Evolutionary conservation across 92 coral and sea anemone genomes (phyloP), one percentile per base, ranked within the genome.

Genomic region (Galaxea fascicularis): DNA sequence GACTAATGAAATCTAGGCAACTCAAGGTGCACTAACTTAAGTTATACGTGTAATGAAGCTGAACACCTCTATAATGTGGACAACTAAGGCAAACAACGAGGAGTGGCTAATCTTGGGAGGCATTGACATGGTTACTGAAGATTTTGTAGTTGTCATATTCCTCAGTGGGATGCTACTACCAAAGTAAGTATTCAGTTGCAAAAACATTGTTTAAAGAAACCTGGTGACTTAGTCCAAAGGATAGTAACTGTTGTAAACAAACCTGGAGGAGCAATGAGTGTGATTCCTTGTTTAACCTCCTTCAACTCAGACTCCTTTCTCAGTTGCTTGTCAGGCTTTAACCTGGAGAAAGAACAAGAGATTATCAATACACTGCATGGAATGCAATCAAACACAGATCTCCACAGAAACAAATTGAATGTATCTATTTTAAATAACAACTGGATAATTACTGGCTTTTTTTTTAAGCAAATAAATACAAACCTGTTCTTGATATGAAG

Each of bases 401-500:
- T n/a, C n/a, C n/a, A n/a, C n/a, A n/a, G n/a, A n/a, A n/a, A n/a
- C n/a, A n/a, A n/a, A n/a, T n/a, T n/a, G n/a, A n/a, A n/a, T n/a
- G n/a, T n/a, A n/a, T n/a, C n/a, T n/a, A n/a, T n/a, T n/a, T 17
- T n/a, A 25, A 4, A 22, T 60, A 2, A 45, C 15, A 24, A 39
- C 27, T n/a, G 41, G n/a, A 18, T 67, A 11, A 20, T 17, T n/a
- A 45, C 0, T n/a, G 52, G 22, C 74, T n/a, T n/a, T n/a, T n/a
- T 45, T 41, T 69, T 15, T 25, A 64, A 64, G 30, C n/a, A n/a
- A n/a, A 49, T 21, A 10, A 16, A 41, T 47, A 25, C 72, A 47
- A 31, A 94, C 98, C 98, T 92, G 98, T 94, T 96, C 51, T 89
- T 89, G 85, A 96, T 94, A 76, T 91, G 94, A 73, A 90, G 98